Evolutionary conservation across 2,888 invertebrate genomes (phyloP).

Genomic region (Eristalis pertinax): DNA sequence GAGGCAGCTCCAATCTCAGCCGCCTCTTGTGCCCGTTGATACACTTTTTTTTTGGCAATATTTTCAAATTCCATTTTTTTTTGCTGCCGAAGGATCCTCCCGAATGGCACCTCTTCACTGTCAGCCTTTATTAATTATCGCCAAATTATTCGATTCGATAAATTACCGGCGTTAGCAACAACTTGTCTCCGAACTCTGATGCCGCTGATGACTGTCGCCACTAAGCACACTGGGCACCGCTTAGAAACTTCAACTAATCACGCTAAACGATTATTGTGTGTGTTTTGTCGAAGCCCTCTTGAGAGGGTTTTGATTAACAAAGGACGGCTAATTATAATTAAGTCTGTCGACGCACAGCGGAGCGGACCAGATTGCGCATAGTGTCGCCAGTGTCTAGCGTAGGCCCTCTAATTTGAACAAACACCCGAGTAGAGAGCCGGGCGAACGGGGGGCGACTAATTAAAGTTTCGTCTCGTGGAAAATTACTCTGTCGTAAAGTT

Average conservation of each 20-base stretch:
- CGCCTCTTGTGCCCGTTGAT: not conserved
- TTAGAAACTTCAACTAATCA: slow-evolving; percentile 28
- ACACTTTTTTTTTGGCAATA: not conserved
- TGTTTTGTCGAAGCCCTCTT: slow-evolving; percentile 11
- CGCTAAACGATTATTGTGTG: slow-evolving; percentile 23
- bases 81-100: accelerated
- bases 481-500: slow-evolving; percentile 27
- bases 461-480: slow-evolving; percentile 36
- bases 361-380: not conserved
- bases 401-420: slow-evolving; percentile 11
- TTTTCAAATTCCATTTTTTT: not conserved
- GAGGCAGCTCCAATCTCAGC: not conserved
- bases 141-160: slow-evolving; percentile 19
- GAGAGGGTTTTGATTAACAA: slow-evolving; percentile 30
- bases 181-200: not conserved
- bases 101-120: not conserved
- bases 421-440: not conserved
- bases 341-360: slow-evolving; percentile 14
- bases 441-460: slow-evolving; percentile 2
- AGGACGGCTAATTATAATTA: slow-evolving; percentile 41
- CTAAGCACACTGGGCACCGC: not conserved
- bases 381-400: slow-evolving; percentile 7
- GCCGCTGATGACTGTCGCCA: not conserved
- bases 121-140: slow-evolving; percentile 16
- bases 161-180: slow-evolving; percentile 6